A percentile compares a stretch with the other conserved stretches of the same genome.
Conservation (phyloP, 2,113 vertebrate genomes). For the Mobula hypostoma region DNA sequence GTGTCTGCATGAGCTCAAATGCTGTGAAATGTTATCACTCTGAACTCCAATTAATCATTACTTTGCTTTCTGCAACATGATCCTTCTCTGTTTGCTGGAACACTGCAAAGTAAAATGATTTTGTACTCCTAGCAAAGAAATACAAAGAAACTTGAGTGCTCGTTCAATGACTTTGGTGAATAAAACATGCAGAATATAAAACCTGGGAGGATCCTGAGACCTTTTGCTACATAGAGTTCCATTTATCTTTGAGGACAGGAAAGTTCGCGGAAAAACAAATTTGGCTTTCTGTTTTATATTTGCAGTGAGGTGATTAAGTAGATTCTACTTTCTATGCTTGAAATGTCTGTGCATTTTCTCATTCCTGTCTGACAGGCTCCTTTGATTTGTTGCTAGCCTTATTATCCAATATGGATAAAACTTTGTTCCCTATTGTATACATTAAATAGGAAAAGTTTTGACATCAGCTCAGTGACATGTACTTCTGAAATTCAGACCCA, state of each 20-base stretch:
- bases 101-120: neutral
- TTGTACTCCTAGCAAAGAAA: neutral
- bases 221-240: neutral
- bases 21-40: neutral
- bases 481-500: no score
- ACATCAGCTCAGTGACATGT: no score
- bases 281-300: neutral
- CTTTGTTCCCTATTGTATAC: no score
- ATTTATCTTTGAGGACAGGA: neutral
- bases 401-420: conserved; percentile 3
- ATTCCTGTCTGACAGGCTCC: neutral
- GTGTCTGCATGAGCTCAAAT: neutral
- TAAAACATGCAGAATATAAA: conserved; percentile 1
- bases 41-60: neutral
- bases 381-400: neutral
- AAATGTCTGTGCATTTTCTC: neutral
- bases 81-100: conserved; percentile 10
- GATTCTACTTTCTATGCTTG: neutral
- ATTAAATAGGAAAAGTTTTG: no score
- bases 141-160: neutral
- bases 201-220: neutral
- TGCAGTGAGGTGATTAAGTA: neutral
- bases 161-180: neutral
- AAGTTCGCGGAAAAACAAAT: neutral
- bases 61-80: neutral